Percentiles rank a stretch among this genome's conserved stretches.
Conservation (phyloP, 2,797 vertebrate species). For the Gadopsis bispinosus region DNA sequence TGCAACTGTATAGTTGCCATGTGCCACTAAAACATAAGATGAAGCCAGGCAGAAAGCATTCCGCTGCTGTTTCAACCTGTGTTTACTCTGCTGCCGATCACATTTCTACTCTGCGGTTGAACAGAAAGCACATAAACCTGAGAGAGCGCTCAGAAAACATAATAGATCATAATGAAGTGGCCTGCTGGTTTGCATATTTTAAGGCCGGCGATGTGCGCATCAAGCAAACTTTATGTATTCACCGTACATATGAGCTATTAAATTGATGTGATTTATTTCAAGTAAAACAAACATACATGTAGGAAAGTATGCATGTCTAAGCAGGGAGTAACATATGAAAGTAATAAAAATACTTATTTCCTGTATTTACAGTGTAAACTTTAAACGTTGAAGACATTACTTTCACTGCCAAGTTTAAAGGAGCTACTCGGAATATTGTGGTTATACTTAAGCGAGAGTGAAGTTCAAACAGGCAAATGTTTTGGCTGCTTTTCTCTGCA, state of each 20-base stretch:
- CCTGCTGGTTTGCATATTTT: conserved; percentile 33
- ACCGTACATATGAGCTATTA: neutral
- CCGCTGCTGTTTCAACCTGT: conserved; percentile 52
- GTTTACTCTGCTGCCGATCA: conserved; percentile 69
- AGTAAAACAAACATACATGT: conserved; percentile 44
- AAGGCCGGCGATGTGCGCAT: neutral
- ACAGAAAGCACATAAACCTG: conserved; percentile 60
- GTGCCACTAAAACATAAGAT: conserved; percentile 44
- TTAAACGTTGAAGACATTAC: conserved; percentile 19
- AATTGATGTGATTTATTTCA: conserved; percentile 43
- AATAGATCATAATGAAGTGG: conserved; percentile 33
- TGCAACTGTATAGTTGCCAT: conserved; percentile 21
- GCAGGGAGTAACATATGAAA: conserved; percentile 30
- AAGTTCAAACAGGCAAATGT: conserved; percentile 37
- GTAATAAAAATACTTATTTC: conserved; percentile 7
- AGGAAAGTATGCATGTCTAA: conserved; percentile 37
- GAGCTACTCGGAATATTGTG: conserved; percentile 20
- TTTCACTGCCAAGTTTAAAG: conserved; percentile 38
- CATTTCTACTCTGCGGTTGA: conserved; percentile 56
- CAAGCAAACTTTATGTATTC: conserved; percentile 18
- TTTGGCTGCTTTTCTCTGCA: conserved; percentile 37
- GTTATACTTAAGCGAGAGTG: conserved; percentile 21
- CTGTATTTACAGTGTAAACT: conserved; percentile 34
- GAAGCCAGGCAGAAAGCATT: conserved; percentile 49
- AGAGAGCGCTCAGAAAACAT: conserved; percentile 48